Conservation (phyloP, 2,797 vertebrate genomes). For the Semaprochilodus insignis region DNA sequence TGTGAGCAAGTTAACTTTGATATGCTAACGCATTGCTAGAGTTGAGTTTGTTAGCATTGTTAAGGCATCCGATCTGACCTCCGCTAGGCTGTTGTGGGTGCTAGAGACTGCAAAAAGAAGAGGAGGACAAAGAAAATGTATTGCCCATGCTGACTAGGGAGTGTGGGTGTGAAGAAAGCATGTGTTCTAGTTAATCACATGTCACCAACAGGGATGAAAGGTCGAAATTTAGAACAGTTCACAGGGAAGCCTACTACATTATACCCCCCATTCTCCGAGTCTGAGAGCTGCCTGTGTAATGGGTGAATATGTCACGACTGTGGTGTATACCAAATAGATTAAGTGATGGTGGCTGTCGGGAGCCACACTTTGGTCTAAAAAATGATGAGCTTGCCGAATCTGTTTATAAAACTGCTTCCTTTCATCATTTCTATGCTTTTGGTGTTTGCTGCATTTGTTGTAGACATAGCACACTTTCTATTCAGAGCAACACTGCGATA, state of each 20-base stretch:
- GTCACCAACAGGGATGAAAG: slow-evolving; percentile 80
- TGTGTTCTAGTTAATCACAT: slow-evolving; percentile 83
- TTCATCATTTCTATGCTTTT: slow-evolving; percentile 69
- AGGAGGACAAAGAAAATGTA: slow-evolving; percentile 76
- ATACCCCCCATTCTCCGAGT: slow-evolving; percentile 66
- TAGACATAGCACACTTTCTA: slow-evolving; percentile 63
- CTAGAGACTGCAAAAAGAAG: slow-evolving; percentile 50
- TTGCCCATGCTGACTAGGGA: slow-evolving; percentile 74
- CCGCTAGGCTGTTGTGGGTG: slow-evolving; percentile 25
- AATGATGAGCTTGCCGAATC: slow-evolving; percentile 67
- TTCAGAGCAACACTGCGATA: slow-evolving; percentile 54
- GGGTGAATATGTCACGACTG: slow-evolving; percentile 77
- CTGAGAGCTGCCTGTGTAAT: slow-evolving; percentile 69
- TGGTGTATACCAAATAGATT: slow-evolving; percentile 73
- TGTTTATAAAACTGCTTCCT: slow-evolving; percentile 82
- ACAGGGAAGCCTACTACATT: slow-evolving; percentile 70
- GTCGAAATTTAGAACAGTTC: slow-evolving; percentile 79
- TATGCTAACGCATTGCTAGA: no score
- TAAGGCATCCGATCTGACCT: slow-evolving; percentile 37
- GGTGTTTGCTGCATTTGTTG: slow-evolving; percentile 70
- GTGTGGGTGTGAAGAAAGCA: slow-evolving; percentile 72
- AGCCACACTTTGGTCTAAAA: slow-evolving; percentile 70
- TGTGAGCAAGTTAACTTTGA: no score
- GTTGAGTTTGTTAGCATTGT: slow-evolving; percentile 32
- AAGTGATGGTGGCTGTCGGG: slow-evolving; percentile 77